Evolutionary conservation across 2,113 vertebrate genomes (phyloP), one percentile per base, ranked within the genome.

Genomic region (Eonycteris spelaea): DNA sequence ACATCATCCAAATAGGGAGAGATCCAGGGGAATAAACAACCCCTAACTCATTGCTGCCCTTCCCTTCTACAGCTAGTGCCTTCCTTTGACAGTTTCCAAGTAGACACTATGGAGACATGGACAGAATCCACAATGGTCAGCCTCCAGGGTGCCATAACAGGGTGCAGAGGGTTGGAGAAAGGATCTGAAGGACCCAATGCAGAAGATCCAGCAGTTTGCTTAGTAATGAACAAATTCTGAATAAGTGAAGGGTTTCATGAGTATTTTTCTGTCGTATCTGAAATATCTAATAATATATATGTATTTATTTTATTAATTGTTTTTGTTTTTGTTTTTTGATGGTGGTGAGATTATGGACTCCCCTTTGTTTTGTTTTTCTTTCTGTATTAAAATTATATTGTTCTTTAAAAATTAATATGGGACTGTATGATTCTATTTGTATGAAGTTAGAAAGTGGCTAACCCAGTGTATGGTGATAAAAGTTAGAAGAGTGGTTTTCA

Each of bases 291-390:
- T 40, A 26, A 51, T 45, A 75, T 19, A 1, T 21, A 48, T 74
- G 18, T 7, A 28, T 59, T 83, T 48, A 6, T 92, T 53, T 93
- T 19, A 48, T 59, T 43, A 40, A 80, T 38, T 68, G 18, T 79
- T 94, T 35, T 5, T 40, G 70, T 86, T 19, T 33, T 74, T n/a
- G 40, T 70, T 53, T 38, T 12, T 35, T 93, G 13, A 24, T 55
- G 2, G 18, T 65, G 53, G 59, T 83, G 35, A 33, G 35, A 61
- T 40, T 57, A 55, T 73, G 11, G 30, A 53, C 38, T 67, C 6
- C 10, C 18, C 30, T 77, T 90, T 73, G 11, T 51, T 93, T 70
- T 92, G 45, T 21, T 78, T 90, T 87, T 24, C 22, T 90, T 87
- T 24, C 22, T 95, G 22, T 71, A 40, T 94, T 91, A 38, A 65